phyloP scores from a whole-genome alignment of 2,888 invertebrate genomes.

The Pyrocoelia pectoralis region DNA sequence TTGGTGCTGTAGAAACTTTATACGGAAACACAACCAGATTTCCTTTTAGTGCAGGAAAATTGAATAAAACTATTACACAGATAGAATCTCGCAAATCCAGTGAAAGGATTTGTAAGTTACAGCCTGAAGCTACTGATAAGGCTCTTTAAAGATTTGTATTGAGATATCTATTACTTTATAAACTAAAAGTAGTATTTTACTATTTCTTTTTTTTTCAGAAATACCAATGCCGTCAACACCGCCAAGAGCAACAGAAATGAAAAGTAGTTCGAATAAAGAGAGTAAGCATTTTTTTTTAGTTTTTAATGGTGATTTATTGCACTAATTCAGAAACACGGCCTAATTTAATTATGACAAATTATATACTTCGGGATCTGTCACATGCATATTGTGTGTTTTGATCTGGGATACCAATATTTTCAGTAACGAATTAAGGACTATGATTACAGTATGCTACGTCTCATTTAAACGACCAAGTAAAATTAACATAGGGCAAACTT shows the following conservation, averaged over 20 bases:
- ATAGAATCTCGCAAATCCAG: not conserved
- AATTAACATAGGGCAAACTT: too few species aligned
- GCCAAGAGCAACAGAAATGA: conserved; percentile 83
- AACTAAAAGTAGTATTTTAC: not conserved
- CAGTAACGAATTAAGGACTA: too few species aligned
- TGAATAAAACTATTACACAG: conserved; percentile 4
- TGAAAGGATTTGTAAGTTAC: not conserved
- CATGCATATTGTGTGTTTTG: too few species aligned
- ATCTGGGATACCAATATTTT: too few species aligned
- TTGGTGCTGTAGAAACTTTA: too few species aligned
- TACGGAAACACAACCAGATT: too few species aligned
- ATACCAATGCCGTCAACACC: conserved; percentile 88
- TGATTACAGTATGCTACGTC: too few species aligned
- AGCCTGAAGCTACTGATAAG: conserved; percentile 5
- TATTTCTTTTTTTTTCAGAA: conserved; percentile 66
- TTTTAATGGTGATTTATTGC: not conserved
- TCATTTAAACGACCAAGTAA: too few species aligned
- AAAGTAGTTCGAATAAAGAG: conserved; percentile 78
- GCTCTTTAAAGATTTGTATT: too few species aligned
- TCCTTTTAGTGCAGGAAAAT: not conserved
- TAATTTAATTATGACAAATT: too few species aligned
- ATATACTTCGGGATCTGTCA: too few species aligned
- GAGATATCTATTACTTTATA: not conserved
- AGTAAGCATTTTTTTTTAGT: conserved; percentile 63
- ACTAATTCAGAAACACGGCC: too few species aligned